phyloP scores from a whole-genome alignment of 2,797 vertebrate genomes.

The Rhinatrema bivittatum region DNA sequence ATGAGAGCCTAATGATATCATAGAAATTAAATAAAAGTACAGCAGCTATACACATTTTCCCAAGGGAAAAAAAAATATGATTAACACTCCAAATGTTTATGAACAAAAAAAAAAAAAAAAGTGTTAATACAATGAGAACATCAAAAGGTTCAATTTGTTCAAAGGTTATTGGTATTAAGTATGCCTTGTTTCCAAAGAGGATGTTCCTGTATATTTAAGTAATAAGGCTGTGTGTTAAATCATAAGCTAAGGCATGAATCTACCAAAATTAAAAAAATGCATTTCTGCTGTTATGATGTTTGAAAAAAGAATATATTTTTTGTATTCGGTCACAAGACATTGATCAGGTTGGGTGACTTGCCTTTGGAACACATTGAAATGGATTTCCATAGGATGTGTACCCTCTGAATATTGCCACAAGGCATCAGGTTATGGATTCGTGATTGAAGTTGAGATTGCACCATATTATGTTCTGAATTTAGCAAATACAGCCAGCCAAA shows the following conservation, averaged over 20 bases:
- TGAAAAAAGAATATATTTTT: too few species aligned
- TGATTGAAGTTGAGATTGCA: slow-evolving; percentile 27
- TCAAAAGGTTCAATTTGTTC: too few species aligned
- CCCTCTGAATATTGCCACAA: slow-evolving; percentile 1
- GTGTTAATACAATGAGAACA: too few species aligned
- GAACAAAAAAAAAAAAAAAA: not conserved
- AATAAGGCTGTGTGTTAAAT: too few species aligned
- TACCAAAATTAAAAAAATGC: too few species aligned
- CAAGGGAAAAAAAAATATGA: slow-evolving; percentile 13
- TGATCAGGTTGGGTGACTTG: slow-evolving; percentile 41
- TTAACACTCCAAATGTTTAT: not conserved
- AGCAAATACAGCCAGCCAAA: slow-evolving; percentile 43
- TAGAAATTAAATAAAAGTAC: slow-evolving; percentile 45
- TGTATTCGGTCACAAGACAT: slow-evolving; percentile 33
- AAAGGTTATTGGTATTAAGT: too few species aligned
- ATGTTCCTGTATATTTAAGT: too few species aligned
- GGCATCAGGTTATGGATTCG: slow-evolving; percentile 22
- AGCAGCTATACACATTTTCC: slow-evolving; percentile 32
- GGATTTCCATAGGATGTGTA: slow-evolving; percentile 23
- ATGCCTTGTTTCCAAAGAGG: too few species aligned
- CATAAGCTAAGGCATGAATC: too few species aligned
- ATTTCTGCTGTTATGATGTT: too few species aligned
- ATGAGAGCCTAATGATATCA: slow-evolving; percentile 70
- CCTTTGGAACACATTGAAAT: slow-evolving; percentile 29
- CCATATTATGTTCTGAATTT: slow-evolving; percentile 46